These are phyloP conservation scores for Drosophila setifemur DNA, from an alignment of 1,140 invertebrate genomes.

Conservation along the genomic window DNA sequence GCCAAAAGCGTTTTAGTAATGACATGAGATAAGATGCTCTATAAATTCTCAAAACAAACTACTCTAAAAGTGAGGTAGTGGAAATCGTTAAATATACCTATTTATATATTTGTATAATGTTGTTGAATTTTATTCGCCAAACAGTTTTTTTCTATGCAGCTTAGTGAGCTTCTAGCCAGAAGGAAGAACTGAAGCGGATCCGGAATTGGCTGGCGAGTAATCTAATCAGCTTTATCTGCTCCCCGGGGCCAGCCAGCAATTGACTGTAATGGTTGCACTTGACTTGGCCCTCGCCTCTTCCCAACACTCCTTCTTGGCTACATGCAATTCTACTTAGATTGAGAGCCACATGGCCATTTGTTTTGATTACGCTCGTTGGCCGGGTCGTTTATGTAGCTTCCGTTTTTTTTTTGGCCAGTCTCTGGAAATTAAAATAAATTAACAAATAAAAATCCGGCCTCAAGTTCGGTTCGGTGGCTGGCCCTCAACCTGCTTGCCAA, in stretches of 20 bases:
- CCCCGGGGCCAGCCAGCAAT: slow-evolving; percentile 22
- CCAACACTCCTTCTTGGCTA: slow-evolving; percentile 9
- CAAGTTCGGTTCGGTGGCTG: slow-evolving; percentile 1
- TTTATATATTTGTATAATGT: too few relatives aligned
- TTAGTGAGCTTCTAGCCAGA: neutral
- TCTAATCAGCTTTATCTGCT: slow-evolving; percentile 52
- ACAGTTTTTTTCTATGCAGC: neutral
- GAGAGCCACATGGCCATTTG: slow-evolving; percentile 48
- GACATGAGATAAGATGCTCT: too few relatives aligned
- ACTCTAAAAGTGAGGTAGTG: too few relatives aligned
- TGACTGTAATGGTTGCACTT: slow-evolving; percentile 50
- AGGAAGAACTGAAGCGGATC: neutral
- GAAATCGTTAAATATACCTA: too few relatives aligned
- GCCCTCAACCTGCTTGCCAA: slow-evolving; percentile 24
- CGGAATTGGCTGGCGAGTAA: slow-evolving; percentile 32
- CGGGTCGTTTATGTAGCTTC: neutral
- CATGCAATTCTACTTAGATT: slow-evolving; percentile 56
- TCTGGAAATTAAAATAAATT: slow-evolving; percentile 65
- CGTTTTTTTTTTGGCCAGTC: neutral
- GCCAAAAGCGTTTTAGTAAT: too few relatives aligned
- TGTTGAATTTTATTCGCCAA: too few relatives aligned
- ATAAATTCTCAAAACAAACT: too few relatives aligned
- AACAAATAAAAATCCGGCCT: slow-evolving; percentile 41
- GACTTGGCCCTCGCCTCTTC: slow-evolving; percentile 1
- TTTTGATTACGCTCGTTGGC: slow-evolving; percentile 46